These are phyloP conservation scores for Pogoniulus pusillus DNA, from an alignment of 2,797 vertebrate species.

Conservation along the genomic window DNA sequence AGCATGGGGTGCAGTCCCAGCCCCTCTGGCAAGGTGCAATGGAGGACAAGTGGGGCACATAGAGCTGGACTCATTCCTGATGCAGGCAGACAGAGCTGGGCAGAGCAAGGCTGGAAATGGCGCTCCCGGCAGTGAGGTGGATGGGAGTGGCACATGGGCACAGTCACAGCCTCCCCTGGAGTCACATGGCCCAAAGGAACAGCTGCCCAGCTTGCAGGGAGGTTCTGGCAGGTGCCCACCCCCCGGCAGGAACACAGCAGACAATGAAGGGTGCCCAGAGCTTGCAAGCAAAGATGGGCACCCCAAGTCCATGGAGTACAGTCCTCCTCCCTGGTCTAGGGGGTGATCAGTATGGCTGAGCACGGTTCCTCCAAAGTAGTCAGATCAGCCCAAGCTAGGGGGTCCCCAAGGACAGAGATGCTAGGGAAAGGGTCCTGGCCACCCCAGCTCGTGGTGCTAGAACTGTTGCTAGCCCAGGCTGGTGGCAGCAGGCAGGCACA, in stretches of 20 bases:
- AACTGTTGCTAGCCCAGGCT: conserved; percentile 71
- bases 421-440: background rate
- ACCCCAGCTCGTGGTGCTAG: background rate
- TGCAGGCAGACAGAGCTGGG: background rate
- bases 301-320: background rate
- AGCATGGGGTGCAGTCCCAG: background rate
- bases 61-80: background rate
- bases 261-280: background rate
- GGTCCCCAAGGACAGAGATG: background rate
- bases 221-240: background rate
- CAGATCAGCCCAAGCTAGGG: background rate
- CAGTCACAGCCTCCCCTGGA: background rate
- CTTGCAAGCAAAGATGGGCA: rapidly evolving
- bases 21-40: background rate
- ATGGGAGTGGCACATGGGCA: background rate
- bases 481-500: conserved; percentile 50
- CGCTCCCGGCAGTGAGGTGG: conserved; percentile 7
- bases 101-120: conserved; percentile 71
- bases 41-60: conserved; percentile 11
- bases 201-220: background rate
- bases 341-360: background rate
- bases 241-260: background rate
- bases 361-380: background rate
- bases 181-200: background rate
- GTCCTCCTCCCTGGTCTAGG: background rate